Evolutionary conservation across 2,797 vertebrate genomes (phyloP).

Genomic region (Argentina silus): DNA sequence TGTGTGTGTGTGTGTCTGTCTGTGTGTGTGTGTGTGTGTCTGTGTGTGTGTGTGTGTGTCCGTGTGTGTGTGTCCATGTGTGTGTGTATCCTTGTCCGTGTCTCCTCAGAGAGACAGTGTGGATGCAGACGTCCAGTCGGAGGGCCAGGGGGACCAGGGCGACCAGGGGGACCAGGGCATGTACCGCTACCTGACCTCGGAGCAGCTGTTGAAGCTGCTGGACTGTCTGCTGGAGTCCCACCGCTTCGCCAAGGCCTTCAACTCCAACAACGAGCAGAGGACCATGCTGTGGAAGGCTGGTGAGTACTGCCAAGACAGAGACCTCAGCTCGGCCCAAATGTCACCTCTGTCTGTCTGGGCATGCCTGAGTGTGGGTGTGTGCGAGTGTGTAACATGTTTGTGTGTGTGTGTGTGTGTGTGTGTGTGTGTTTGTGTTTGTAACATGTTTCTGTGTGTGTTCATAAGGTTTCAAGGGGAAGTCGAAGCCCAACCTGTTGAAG

Average conservation of each 20-base stretch:
- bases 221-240: conserved; percentile 98
- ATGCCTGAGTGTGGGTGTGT: no score
- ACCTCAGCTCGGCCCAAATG: no score
- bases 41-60: no score
- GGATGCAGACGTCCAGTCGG: conserved; percentile 83
- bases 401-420: conserved; percentile 1
- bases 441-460: background rate
- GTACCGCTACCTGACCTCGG: conserved; percentile 95
- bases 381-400: no score
- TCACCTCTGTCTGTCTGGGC: background rate
- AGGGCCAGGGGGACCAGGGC: conserved; percentile 78
- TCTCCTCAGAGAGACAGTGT: conserved; percentile 80
- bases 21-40: no score
- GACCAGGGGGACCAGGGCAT: conserved; percentile 87
- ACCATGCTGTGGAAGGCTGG: conserved; percentile 98
- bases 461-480: conserved; percentile 89
- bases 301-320: conserved; percentile 55
- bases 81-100: background rate
- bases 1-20: no score
- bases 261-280: conserved; percentile 96
- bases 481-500: conserved; percentile 89
- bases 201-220: conserved; percentile 96
- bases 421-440: background rate
- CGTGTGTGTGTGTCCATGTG: no score
- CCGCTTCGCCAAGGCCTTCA: conserved; percentile 96